These are phyloP conservation scores for Gymnothorax reevesii DNA, from an alignment of 2,797 vertebrate genomes.

Conservation along the genomic window DNA sequence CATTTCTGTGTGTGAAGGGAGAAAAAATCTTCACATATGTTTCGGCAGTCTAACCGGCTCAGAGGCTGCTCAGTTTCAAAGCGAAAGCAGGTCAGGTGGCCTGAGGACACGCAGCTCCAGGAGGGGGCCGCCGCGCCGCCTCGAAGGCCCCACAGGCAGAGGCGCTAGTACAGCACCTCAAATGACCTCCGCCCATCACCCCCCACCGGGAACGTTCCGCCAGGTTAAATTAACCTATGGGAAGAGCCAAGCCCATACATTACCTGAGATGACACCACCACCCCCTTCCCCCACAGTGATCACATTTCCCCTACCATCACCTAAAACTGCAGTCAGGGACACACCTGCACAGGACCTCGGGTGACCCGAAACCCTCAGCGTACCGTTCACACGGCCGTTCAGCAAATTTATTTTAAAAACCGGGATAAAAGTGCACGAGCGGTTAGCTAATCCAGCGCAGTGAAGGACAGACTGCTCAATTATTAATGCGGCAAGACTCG, in stretches of 20 bases:
- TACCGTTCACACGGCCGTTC: not conserved
- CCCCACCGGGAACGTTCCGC: not conserved
- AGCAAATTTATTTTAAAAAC: not conserved
- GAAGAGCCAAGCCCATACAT: not conserved
- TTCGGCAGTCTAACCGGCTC: constrained; percentile 16
- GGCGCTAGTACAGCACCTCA: constrained; percentile 1
- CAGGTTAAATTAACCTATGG: not conserved
- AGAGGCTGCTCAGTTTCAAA: constrained; percentile 28
- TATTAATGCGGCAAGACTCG: constrained; percentile 60
- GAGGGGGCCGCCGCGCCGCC: constrained; percentile 13
- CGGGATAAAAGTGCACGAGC: constrained; percentile 43
- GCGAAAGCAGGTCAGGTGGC: constrained; percentile 18
- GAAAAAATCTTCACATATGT: not conserved
- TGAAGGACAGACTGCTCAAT: constrained; percentile 59
- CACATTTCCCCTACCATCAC: not conserved
- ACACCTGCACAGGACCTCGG: not conserved
- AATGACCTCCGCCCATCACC: not conserved
- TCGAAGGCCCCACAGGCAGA: constrained; percentile 13
- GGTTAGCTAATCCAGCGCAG: constrained; percentile 58
- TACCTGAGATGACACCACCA: not conserved
- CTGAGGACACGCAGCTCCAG: not conserved
- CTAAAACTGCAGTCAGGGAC: not conserved
- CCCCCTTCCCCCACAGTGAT: not conserved
- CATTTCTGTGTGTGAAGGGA: not conserved
- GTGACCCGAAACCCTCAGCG: not conserved